phyloP scores from a whole-genome alignment of 1,140 invertebrate species.

The Drosophila ananassae region DNA sequence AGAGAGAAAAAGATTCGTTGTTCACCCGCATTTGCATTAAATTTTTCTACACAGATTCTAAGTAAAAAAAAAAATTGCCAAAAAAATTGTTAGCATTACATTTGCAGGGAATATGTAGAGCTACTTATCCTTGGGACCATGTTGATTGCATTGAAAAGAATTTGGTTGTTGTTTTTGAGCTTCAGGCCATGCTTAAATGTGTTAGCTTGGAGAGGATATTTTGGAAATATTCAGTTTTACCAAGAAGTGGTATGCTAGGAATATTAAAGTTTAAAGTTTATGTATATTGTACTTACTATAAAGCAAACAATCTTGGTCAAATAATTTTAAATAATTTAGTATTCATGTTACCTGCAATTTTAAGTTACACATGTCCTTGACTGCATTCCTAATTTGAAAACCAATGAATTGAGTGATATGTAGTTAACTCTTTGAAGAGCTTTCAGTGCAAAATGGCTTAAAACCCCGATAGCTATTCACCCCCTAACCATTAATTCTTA shows the following conservation, averaged over 20 bases:
- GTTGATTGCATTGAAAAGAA: constrained; percentile 34
- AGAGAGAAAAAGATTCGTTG: constrained; percentile 15
- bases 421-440: constrained; percentile 32
- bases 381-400: constrained; percentile 11
- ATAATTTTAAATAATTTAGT: too few species aligned
- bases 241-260: background rate
- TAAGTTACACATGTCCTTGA: constrained; percentile 12
- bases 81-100: constrained; percentile 19
- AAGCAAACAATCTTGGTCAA: too few species aligned
- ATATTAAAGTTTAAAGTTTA: background rate
- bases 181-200: constrained; percentile 13
- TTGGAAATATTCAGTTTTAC: background rate
- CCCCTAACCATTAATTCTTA: constrained; percentile 28
- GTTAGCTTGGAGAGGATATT: constrained; percentile 11
- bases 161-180: background rate
- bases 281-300: too few species aligned
- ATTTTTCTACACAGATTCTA: constrained; percentile 33
- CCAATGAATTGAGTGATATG: constrained; percentile 8
- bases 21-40: constrained; percentile 24
- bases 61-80: background rate
- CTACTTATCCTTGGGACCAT: constrained; percentile 28
- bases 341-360: too few species aligned
- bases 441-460: constrained; percentile 1
- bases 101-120: constrained; percentile 21
- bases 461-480: background rate